Percentiles rank a stretch among this genome's conserved stretches.
These are phyloP conservation scores for Malaclemys terrapin DNA, from an alignment of 2,113 vertebrate genomes.

Conservation along the genomic window DNA sequence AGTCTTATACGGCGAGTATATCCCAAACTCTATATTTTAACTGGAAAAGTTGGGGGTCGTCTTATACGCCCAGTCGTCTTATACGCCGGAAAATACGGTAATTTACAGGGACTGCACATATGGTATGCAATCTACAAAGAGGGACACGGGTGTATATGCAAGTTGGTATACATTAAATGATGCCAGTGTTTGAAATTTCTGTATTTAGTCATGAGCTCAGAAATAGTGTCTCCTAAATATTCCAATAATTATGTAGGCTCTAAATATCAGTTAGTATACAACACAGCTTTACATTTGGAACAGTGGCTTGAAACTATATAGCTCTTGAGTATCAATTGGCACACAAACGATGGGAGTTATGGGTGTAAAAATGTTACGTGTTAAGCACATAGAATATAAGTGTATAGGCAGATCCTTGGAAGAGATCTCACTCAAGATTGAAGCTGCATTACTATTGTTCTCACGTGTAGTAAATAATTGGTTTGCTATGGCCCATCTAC, in stretches of 20 bases:
- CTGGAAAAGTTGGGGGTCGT: too few relatives aligned
- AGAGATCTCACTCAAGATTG: not conserved
- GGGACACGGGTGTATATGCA: not conserved
- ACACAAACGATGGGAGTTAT: fast-evolving
- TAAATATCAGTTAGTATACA: not conserved
- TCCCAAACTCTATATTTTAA: too few relatives aligned
- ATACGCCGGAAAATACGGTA: too few relatives aligned
- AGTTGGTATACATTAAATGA: not conserved
- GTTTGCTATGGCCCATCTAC: not conserved
- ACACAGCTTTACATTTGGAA: not conserved
- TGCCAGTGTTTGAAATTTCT: not conserved
- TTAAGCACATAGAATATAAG: fast-evolving
- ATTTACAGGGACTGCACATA: not conserved
- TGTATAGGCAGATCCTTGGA: not conserved
- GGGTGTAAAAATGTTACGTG: not conserved
- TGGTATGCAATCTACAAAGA: not conserved
- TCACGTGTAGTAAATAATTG: not conserved
- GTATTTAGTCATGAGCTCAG: not conserved
- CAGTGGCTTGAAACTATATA: not conserved
- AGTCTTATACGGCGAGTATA: too few relatives aligned
- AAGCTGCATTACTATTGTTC: not conserved
- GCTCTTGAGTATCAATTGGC: not conserved
- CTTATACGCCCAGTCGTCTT: too few relatives aligned
- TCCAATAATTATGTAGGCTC: not conserved
- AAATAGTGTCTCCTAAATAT: not conserved